Conservation (phyloP, 2,888 invertebrate species). For the Oscheius sp. region DNA sequence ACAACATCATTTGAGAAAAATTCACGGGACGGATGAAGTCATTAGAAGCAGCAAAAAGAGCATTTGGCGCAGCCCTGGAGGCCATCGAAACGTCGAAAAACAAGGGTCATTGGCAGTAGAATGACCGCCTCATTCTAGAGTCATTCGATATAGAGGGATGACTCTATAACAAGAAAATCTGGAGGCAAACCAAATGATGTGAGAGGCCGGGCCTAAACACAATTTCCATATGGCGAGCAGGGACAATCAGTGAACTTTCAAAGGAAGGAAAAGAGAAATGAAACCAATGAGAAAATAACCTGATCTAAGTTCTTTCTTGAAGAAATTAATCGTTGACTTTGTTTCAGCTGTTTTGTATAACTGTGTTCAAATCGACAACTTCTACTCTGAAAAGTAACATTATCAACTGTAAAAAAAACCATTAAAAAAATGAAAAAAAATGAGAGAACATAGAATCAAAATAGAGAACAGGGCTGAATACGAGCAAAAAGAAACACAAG, state of each 20-base stretch:
- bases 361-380: no score
- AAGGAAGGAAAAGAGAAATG: not conserved
- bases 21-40: conserved; percentile 14
- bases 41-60: conserved; percentile 19
- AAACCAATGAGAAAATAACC: not conserved
- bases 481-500: no score
- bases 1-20: not conserved
- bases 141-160: not conserved
- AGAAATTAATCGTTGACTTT: not conserved
- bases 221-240: conserved; percentile 21
- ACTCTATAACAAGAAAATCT: not conserved
- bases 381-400: no score
- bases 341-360: no score
- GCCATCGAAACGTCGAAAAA: conserved; percentile 22
- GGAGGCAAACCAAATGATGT: conserved; percentile 5
- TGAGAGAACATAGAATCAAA: no score
- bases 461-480: no score
- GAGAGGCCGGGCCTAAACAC: not conserved
- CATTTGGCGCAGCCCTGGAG: conserved; percentile 5
- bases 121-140: conserved; percentile 17
- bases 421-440: no score
- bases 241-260: conserved; percentile 23
- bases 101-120: conserved; percentile 6
- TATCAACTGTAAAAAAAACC: no score
- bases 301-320: not conserved